Percentiles rank a stretch among this genome's conserved stretches.
These are phyloP conservation scores for Steinernema scapterisci DNA, from an alignment of 2,888 invertebrate species.

Conservation along the genomic window DNA sequence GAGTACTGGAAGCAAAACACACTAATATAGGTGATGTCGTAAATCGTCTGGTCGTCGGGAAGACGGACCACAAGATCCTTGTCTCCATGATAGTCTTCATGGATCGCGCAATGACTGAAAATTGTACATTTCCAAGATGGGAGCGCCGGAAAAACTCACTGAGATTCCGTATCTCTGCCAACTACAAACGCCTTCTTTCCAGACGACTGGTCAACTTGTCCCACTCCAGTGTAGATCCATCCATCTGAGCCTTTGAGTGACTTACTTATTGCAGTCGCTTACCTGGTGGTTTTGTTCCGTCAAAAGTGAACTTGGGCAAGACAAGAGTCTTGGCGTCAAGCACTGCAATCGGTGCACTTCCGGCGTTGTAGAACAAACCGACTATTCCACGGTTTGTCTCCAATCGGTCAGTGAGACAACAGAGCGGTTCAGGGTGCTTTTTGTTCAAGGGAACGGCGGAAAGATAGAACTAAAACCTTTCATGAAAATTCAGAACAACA, in stretches of 20 bases:
- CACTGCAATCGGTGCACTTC: conserved; percentile 48
- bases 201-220: conserved; percentile 48
- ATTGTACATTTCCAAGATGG: not conserved
- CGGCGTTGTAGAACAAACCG: conserved; percentile 49
- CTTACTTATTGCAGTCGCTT: not conserved
- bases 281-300: conserved; percentile 64
- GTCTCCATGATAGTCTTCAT: conserved; percentile 50
- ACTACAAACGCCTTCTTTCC: conserved; percentile 58
- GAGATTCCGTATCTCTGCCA: conserved; percentile 48
- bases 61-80: conserved; percentile 52
- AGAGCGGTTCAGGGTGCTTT: conserved; percentile 52
- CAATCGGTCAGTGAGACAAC: conserved; percentile 48
- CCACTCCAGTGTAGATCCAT: conserved; percentile 59
- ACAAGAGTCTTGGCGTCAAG: conserved; percentile 57
- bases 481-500: not conserved
- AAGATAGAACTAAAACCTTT: conserved; percentile 42
- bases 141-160: conserved; percentile 38
- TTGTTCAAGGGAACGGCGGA: conserved; percentile 46
- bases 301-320: conserved; percentile 54
- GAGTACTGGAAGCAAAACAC: conserved; percentile 52
- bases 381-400: conserved; percentile 47
- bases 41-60: conserved; percentile 52
- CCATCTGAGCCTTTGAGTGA: conserved; percentile 50
- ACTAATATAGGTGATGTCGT: conserved; percentile 58
- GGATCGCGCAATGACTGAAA: conserved; percentile 59